Evolutionary conservation across 2,113 vertebrate species (phyloP), one percentile per base, ranked within the genome.

Genomic region (Sorex fumeus): DNA sequence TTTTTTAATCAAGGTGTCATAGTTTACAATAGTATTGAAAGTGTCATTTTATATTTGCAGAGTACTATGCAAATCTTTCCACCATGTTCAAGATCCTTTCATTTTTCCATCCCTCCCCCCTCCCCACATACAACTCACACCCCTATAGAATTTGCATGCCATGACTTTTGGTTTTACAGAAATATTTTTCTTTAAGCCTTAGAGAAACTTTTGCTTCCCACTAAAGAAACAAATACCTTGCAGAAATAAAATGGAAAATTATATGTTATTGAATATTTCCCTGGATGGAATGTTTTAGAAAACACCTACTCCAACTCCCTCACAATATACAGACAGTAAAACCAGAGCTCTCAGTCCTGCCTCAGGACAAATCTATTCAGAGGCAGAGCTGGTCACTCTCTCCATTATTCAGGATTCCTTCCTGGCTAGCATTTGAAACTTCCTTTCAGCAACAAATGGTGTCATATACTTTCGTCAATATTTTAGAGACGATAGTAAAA

Each of bases 401-500:
- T 70, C 21, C 64, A 30, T 25, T 74, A 13, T 45, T 78, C 64
- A n/a, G 6, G 2, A 28, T 69, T 19, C 64, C 43, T 88, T 21
- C 13, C 40, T 15, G 19, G 53, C 57, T 32, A 84, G 18, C 27
- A 86, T 82, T 72, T 34, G 45, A 69, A 88, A 78, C 47, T 81
- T 60, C 10, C 67, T 84, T 77, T 34, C 11, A 92, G 69, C 11
- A 9, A 76, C 50, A 84, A 78, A 85, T 70, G 53, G 91, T 67
- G 88, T 92, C 79, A 95, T 87, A 50, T 50, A 50, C 47, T 12
- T 50, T 50, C 47, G 10, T 50, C 47, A 93, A 80, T 83, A 79
- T 92, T 85, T 93, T 85, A 91, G 30, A 90, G 16, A 57, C 45
- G 75, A 18, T 43, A n/a, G 21, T 90, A 80, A 88, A 88, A 94